Conservation (phyloP, 2,797 vertebrate genomes). For the Parambassis ranga region DNA sequence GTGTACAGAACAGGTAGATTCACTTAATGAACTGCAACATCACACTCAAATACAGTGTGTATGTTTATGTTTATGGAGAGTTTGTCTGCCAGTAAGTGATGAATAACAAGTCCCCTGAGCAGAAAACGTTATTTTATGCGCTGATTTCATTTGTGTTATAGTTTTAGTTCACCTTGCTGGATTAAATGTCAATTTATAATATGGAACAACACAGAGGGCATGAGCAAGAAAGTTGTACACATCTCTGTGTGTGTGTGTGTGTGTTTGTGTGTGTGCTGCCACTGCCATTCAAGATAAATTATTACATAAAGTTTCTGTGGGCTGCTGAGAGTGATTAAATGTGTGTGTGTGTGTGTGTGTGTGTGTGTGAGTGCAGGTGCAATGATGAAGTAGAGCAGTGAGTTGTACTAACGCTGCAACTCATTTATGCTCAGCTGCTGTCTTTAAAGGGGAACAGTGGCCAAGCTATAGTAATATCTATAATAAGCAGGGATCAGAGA, state of each 20-base stretch:
- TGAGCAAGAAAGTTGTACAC: background rate
- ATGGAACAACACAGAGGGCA: background rate
- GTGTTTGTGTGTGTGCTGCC: background rate
- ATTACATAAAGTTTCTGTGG: slow-evolving; percentile 11
- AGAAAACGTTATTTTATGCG: background rate
- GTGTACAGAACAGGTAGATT: background rate
- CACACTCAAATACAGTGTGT: background rate
- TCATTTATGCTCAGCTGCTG: background rate
- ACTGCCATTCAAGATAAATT: slow-evolving; percentile 23
- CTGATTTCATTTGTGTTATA: slow-evolving; percentile 3
- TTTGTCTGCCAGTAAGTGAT: background rate
- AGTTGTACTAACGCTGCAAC: slow-evolving; percentile 6
- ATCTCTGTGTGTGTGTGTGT: background rate
- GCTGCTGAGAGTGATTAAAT: slow-evolving; percentile 25
- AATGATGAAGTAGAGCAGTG: slow-evolving; percentile 6
- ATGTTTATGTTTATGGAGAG: slow-evolving; percentile 9
- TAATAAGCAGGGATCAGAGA: background rate
- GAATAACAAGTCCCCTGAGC: slow-evolving; percentile 32
- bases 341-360: background rate
- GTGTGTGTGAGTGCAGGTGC: background rate
- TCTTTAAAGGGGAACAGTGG: background rate
- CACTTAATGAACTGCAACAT: background rate
- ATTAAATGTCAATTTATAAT: slow-evolving; percentile 37
- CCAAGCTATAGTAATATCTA: background rate
- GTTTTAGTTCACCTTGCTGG: slow-evolving; percentile 5